These are phyloP conservation scores for Otolemur crassicaudatus DNA, from an alignment of 2,797 vertebrate species.

Conservation along the genomic window DNA sequence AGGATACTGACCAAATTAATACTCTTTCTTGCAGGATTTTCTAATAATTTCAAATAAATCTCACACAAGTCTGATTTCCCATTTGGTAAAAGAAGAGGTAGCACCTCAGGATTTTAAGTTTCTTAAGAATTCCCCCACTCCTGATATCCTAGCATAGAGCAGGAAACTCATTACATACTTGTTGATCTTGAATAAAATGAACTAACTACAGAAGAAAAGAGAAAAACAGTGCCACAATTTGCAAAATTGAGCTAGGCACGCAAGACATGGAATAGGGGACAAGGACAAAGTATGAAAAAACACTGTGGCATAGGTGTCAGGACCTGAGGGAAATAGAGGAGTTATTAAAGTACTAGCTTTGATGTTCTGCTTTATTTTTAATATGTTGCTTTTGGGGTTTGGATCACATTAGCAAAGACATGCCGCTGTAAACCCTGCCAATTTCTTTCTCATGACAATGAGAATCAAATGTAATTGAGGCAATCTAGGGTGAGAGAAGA, in stretches of 20 bases:
- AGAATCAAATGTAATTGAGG: slow-evolving; percentile 39
- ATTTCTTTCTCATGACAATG: slow-evolving; percentile 14
- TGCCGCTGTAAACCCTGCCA: background rate
- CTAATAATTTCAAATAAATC: slow-evolving; percentile 36
- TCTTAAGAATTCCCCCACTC: background rate
- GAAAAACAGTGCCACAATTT: background rate
- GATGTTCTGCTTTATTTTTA: slow-evolving; percentile 27
- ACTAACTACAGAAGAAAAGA: background rate
- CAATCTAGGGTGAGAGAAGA: background rate
- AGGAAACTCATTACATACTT: background rate
- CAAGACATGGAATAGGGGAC: background rate
- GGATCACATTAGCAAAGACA: background rate
- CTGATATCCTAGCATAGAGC: background rate
- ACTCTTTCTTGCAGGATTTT: background rate
- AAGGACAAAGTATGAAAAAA: slow-evolving; percentile 30
- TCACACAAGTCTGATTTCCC: background rate
- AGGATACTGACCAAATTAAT: slow-evolving; percentile 21
- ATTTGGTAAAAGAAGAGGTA: background rate
- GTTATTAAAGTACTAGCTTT: background rate
- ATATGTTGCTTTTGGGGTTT: slow-evolving; percentile 22
- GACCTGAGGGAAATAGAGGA: slow-evolving; percentile 3
- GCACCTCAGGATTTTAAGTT: background rate
- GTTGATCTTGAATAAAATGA: slow-evolving; percentile 26
- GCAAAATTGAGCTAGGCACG: background rate
- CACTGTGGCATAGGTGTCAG: background rate